These are phyloP conservation scores for Gibbula magus DNA, from an alignment of 2,888 invertebrate species.

Conservation along the genomic window DNA sequence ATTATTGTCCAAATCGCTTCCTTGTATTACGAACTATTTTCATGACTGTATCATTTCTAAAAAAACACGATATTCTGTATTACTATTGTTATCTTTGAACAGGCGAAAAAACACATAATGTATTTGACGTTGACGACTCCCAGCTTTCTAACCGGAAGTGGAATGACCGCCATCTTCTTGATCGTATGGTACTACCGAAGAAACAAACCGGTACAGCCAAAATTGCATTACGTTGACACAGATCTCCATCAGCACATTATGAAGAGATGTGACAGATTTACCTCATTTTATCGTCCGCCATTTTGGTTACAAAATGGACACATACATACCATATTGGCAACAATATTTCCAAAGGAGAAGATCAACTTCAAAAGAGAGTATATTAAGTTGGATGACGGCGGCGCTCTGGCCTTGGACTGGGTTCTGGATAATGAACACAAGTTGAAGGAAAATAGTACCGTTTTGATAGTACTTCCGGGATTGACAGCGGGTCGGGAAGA, in stretches of 20 bases:
- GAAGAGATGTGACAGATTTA: conserved; percentile 37
- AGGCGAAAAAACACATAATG: background rate
- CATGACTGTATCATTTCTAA: no score
- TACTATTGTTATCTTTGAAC: background rate
- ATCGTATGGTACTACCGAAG: background rate
- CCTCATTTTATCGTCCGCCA: conserved; percentile 39
- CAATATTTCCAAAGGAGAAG: conserved; percentile 16
- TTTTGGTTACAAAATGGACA: conserved; percentile 43
- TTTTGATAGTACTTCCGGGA: conserved; percentile 49
- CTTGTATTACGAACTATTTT: no score
- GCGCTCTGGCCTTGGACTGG: conserved; percentile 57
- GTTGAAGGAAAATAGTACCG: conserved; percentile 22
- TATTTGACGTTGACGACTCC: background rate
- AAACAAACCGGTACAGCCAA: background rate
- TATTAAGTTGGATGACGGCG: conserved; percentile 49
- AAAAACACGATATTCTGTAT: background rate
- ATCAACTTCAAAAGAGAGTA: conserved; percentile 42
- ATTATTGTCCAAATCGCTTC: no score
- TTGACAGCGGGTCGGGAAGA: conserved; percentile 38
- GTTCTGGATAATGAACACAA: conserved; percentile 14
- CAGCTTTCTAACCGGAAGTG: background rate
- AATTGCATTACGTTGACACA: conserved; percentile 43
- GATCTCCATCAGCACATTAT: conserved; percentile 42
- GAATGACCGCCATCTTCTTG: background rate
- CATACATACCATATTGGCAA: conserved; percentile 49